Evolutionary conservation across 2,888 invertebrate genomes (phyloP), one percentile per base, ranked within the genome.

Genomic region (Drosophila monieri): DNA sequence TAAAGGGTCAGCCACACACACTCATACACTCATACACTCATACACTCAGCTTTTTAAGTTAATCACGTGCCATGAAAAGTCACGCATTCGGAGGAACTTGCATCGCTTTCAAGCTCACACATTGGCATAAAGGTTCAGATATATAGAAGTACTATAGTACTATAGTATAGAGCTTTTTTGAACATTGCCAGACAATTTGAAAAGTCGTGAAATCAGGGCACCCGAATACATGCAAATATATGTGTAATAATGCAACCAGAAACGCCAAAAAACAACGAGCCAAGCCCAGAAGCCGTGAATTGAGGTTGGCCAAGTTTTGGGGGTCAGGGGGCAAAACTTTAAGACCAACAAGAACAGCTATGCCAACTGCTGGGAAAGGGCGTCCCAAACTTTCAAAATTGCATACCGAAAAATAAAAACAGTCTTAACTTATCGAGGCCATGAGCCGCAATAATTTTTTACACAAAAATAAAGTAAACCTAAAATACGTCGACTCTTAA

Each of bases 61-160:
- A 85, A 85, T 83, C 81, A 83, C 85, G 83, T 85, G 85, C 83
- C 83, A 78, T 73, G 74, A 78, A 85, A 83, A 83, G 81, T 80
- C 81, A 83, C 78, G 76, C 80, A 76, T 49, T 68, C 53, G 61
- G 25, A 44, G 47, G 46, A 67, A 73, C 71, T 69, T 41, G 48
- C 37, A 49, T 9, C 23, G 27, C 57, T 69, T 44, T 35, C 5
- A 14, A 25, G 41, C 61, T 27, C 12, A 27, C 27, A 27, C 6
- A 25, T 25, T 25, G 25, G 25, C 43, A n/a, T 35, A 54, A 37
- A 21, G 15, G 39, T 15, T 14, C 6, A 12, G 5, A 32, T 35
- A n/a, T 35, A 35, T 6, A 1, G 35, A 18, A 48, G 27, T 27
- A 2, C 9, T 18, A 53, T 30, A 23, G 48, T 30, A 23, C 48